Base-by-base conservation (phyloP, 2,888 invertebrate species). In the Heliconius ismenius region DNA sequence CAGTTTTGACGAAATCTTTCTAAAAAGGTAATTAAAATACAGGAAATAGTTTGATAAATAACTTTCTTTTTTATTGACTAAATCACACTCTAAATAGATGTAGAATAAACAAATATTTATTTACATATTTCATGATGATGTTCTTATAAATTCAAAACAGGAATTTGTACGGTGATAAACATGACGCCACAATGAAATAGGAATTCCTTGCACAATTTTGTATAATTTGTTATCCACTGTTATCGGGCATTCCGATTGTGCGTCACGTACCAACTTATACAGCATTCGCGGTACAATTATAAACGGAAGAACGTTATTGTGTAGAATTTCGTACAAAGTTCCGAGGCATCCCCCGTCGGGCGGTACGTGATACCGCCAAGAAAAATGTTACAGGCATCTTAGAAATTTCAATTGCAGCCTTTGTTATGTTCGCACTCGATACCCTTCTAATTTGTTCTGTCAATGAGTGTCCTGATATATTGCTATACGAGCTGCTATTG, bases 321-420 rank as follows among this genome's bases (percentile, higher is more conserved):
- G 86, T 85, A 82, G 85, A 84, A 82, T 84, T 86, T 86, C 83
- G 82, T 86, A 85, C 85, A 87, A 88, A 86, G 84, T 84, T 81
- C 82, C 83, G 83, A 85, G 84, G 84, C 86, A 87, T 87, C 87
- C 86, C 90, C 90, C 85, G 88, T 83, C 79, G 90, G 84, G 90
- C 84, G 86, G 87, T 90, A 92, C 91, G 92, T 93, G 91, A 89
- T 89, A 83, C 85, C 84, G 86, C 89, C 88, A 87, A 90, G 90
- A 91, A 91, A 90, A 93, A 92, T 92, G 90, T 90, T 84, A 86
- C 86, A 88, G 88, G 92, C 88, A 92, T 93, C 90, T 92, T 88
- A 88, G 88, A 91, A 92, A 93, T 93, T 92, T 92, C 92, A 92
- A 91, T 93, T 91, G 92, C 92, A 90, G 87, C 89, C 88, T 91